Evolutionary conservation across 1,140 invertebrate species (phyloP).

Genomic region (Pseudomyrmex sp.): DNA sequence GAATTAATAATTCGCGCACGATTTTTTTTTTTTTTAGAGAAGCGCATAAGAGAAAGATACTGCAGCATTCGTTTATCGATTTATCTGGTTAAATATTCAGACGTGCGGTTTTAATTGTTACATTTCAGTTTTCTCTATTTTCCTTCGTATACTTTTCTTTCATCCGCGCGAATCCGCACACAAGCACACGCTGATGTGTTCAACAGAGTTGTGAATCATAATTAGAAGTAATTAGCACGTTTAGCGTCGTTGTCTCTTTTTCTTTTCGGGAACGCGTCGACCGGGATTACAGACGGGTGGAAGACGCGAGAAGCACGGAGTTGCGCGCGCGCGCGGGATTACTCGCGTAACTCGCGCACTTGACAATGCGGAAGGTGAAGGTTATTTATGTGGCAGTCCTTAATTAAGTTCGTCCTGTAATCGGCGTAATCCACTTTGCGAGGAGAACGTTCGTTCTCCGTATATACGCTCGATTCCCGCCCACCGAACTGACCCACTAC

Average conservation of each 20-base stretch:
- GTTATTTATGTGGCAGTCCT: conserved; percentile 68
- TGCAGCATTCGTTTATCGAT: no score
- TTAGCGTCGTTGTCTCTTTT: conserved; percentile 1
- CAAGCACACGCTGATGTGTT: background rate
- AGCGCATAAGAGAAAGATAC: no score
- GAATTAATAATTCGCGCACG: no score
- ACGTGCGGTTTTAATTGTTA: conserved; percentile 3
- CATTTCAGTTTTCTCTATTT: background rate
- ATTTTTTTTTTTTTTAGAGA: no score
- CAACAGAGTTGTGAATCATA: conserved; percentile 30
- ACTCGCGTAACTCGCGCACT: conserved; percentile 61
- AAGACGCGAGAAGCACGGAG: conserved; percentile 37
- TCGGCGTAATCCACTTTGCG: conserved; percentile 71
- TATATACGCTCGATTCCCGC: conserved; percentile 40
- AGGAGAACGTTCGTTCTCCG: conserved; percentile 34
- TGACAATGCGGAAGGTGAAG: conserved; percentile 56
- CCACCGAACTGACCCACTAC: conserved; percentile 53
- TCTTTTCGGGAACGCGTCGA: conserved; percentile 51
- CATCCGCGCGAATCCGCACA: background rate
- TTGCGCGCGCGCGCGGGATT: conserved; percentile 58
- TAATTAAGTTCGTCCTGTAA: conserved; percentile 68
- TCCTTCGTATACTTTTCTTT: background rate
- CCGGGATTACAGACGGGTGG: conserved; percentile 66
- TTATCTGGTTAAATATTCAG: no score
- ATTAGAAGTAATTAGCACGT: conserved; percentile 23